Evolutionary conservation across 2,797 vertebrate species (phyloP).

Genomic region (Dromococcyx pavoninus): DNA sequence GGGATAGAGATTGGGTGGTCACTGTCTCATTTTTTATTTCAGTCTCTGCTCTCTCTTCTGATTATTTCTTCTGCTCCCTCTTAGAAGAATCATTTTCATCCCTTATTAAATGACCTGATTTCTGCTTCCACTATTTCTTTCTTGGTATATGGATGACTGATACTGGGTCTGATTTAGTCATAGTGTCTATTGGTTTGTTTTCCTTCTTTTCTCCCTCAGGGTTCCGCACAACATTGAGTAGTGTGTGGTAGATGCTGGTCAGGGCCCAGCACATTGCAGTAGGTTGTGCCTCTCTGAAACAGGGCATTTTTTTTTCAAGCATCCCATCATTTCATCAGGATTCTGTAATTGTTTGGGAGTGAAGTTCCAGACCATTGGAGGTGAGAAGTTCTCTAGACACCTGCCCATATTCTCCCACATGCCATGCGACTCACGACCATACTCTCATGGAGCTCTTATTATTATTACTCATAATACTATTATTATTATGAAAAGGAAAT

Average conservation of each 20-base stretch:
- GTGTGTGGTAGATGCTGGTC: background rate
- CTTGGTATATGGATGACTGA: background rate
- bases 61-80: background rate
- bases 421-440: background rate
- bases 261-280: no score
- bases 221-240: background rate
- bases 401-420: background rate
- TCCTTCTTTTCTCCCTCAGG: background rate
- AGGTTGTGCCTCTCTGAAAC: no score
- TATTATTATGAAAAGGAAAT: no score
- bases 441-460: background rate
- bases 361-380: no score
- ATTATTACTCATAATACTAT: no score
- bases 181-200: background rate
- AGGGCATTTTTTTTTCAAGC: no score
- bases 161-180: background rate
- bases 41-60: background rate
- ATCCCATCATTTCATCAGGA: no score
- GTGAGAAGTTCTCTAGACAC: no score
- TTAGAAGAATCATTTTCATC: background rate
- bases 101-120: background rate
- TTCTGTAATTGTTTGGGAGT: no score
- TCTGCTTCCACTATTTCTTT: background rate
- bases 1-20: background rate
- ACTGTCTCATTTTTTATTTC: background rate